Evolutionary conservation across 2,113 vertebrate species (phyloP), one percentile per base, ranked within the genome.

Genomic region (Capricornis sumatraensis): DNA sequence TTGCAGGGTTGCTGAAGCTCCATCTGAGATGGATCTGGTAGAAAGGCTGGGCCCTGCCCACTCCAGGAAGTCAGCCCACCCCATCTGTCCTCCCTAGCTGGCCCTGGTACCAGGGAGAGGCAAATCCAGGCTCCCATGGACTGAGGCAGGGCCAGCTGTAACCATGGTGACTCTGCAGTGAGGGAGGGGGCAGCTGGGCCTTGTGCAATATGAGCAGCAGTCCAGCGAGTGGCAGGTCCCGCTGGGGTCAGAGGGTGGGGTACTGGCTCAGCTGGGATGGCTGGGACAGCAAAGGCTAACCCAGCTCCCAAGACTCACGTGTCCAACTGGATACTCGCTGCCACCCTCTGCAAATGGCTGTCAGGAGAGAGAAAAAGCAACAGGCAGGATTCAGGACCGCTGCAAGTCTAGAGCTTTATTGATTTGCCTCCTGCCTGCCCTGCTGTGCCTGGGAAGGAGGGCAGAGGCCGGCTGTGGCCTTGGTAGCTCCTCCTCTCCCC

Each of bases 301-400:
- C 50, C 15, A 23, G 64, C 5, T 64, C 71, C 45, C 40, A 2
- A 55, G 58, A 98, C 98, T 98, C 95, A 98, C 98, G 5, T 98
- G 92, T 79, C 98, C 98, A 21, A 43, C 14, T 0, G 98, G 98
- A 23, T 98, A 98, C 45, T 97, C 97, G 74, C 79, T 97, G 92
- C 96, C 30, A 2, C 96, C 95, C 25, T 98, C 97, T 23, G 28
- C 36, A 86, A 98, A 98, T 2, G 98, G 98, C 98, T 98, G 93
- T 96, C 3, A 10, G 76, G 79, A 47, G 84, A 94, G 45, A 95
- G n/a, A 90, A n/a, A 60, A 50, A 47, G 60, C 6, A 25, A 53
- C 30, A 30, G 6, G 5, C 2, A 3, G 83, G 33, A 40, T 55
- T 85, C 47, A 45, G 87, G 36, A 28, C 2, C 6, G 1, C 45